Conservation (phyloP, 1,140 invertebrate genomes). For the Atta colombica region DNA sequence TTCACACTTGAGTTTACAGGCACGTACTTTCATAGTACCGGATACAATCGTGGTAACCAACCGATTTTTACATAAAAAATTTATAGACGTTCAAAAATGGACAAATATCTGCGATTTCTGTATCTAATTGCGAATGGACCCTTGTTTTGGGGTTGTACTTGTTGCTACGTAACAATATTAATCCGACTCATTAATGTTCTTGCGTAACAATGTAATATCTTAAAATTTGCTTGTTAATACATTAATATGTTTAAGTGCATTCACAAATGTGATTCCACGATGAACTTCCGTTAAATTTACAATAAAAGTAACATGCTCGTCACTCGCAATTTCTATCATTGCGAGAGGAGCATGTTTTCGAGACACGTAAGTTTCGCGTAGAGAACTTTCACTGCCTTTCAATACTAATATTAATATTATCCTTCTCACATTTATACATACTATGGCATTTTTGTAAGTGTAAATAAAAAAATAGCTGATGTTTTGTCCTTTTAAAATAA, state of each 20-base stretch:
- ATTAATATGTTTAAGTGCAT: constrained; percentile 56
- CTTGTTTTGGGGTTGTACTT: constrained; percentile 74
- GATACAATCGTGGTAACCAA: constrained; percentile 31
- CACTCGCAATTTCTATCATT: constrained; percentile 28
- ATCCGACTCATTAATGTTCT: constrained; percentile 59
- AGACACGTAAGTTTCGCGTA: constrained; percentile 16
- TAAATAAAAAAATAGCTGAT: constrained; percentile 54
- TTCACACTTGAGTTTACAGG: constrained; percentile 40
- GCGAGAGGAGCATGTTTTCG: constrained; percentile 38
- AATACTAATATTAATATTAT: constrained; percentile 32
- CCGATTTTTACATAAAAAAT: constrained; percentile 51
- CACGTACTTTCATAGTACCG: constrained; percentile 43
- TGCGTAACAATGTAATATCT: constrained; percentile 69
- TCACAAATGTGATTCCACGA: constrained; percentile 38
- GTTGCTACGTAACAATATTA: constrained; percentile 72
- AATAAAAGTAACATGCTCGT: constrained; percentile 16
- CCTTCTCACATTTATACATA: neutral
- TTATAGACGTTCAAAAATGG: constrained; percentile 53
- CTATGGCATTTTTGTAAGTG: constrained; percentile 49
- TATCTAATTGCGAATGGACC: constrained; percentile 71
- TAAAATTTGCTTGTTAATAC: constrained; percentile 65
- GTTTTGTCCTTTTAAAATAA: neutral
- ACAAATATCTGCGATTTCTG: constrained; percentile 58
- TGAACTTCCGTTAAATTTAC: constrained; percentile 41
- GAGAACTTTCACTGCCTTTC: constrained; percentile 3